These are phyloP conservation scores for Apostichopus japonicus DNA, from an alignment of 35 echinoderm and acorn worm species.

Conservation along the genomic window DNA sequence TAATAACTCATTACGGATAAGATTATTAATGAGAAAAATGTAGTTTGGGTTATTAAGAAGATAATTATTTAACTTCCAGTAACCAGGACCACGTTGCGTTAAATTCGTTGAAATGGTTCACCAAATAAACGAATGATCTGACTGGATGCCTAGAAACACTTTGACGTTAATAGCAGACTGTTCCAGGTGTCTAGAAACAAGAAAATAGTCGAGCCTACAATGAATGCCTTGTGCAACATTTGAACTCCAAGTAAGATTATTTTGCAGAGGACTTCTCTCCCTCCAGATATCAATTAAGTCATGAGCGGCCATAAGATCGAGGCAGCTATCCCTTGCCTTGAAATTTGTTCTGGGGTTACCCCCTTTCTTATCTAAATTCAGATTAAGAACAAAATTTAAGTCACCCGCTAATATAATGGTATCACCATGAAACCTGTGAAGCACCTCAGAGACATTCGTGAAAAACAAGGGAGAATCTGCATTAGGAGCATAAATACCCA, in stretches of 20 bases:
- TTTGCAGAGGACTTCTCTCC: background rate
- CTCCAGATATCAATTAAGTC: background rate
- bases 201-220: conserved; percentile 25
- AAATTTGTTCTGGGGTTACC: conserved; percentile 7
- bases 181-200: background rate
- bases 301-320: background rate
- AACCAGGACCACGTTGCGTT: background rate
- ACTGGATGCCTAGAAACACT: conserved; percentile 10
- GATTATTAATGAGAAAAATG: no score
- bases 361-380: conserved; percentile 22
- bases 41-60: background rate
- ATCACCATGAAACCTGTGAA: conserved; percentile 3
- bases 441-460: background rate
- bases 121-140: conserved; percentile 23
- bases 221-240: background rate
- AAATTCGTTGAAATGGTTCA: background rate
- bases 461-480: background rate
- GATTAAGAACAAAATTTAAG: conserved; percentile 20
- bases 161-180: background rate
- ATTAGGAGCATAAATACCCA: conserved; percentile 16
- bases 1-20: no score
- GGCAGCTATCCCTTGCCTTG: no score
- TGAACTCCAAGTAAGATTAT: conserved; percentile 18
- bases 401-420: conserved; percentile 7
- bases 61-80: conserved; percentile 25